These are phyloP conservation scores for Dasypus novemcinctus DNA, from an alignment of 2,113 vertebrate species.

Conservation along the genomic window DNA sequence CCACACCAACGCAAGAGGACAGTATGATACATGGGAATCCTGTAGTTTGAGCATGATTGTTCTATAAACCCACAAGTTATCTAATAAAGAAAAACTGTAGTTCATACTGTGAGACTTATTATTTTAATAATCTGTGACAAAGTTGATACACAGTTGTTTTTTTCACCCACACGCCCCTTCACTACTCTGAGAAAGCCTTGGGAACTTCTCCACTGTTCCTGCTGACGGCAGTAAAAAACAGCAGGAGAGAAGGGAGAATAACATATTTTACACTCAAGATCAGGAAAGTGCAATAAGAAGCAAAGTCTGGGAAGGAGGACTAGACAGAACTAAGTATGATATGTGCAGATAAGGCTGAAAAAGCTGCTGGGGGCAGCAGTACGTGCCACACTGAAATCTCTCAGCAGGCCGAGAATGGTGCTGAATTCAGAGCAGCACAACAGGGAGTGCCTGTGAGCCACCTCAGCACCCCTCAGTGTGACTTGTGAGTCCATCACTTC, in stretches of 20 bases:
- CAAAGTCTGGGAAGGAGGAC: background rate
- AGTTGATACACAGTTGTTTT: background rate
- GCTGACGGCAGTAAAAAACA: background rate
- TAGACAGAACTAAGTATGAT: background rate
- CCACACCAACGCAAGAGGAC: too few species aligned
- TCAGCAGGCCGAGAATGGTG: background rate
- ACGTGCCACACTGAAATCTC: background rate
- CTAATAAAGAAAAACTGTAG: too few species aligned
- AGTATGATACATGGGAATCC: too few species aligned
- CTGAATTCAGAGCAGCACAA: background rate
- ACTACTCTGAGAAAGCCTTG: background rate
- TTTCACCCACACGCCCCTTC: background rate
- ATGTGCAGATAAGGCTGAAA: background rate
- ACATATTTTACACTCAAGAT: background rate
- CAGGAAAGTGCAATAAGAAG: background rate
- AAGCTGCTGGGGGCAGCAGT: too few species aligned
- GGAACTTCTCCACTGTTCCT: background rate
- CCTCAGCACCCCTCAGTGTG: background rate
- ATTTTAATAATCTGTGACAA: background rate
- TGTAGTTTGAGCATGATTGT: too few species aligned
- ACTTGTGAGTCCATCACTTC: background rate
- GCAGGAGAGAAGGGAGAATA: background rate
- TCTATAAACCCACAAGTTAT: too few species aligned
- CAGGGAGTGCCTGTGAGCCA: accelerated
- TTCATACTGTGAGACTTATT: background rate